These are phyloP conservation scores for Crotalus adamanteus DNA, from an alignment of 2,797 vertebrate species.

Conservation along the genomic window DNA sequence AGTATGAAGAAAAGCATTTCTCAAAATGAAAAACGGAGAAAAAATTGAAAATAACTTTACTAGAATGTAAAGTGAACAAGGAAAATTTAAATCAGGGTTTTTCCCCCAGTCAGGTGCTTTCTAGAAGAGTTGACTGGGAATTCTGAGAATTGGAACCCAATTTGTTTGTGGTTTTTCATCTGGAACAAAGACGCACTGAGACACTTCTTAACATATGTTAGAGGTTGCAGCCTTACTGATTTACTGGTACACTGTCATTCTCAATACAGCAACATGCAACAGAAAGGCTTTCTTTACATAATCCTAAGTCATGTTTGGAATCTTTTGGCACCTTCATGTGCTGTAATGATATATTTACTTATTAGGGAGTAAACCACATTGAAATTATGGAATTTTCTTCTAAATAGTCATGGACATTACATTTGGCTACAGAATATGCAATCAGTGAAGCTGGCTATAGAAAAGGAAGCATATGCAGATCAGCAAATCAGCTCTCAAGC, in stretches of 20 bases:
- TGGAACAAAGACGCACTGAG: not conserved
- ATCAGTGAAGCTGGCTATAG: not conserved
- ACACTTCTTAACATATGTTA: not conserved
- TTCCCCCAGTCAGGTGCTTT: not conserved
- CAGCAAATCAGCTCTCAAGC: not conserved
- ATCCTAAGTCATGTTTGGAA: not conserved
- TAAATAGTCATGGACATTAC: not conserved
- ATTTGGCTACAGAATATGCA: not conserved
- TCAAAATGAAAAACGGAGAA: not conserved
- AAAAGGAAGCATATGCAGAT: not conserved
- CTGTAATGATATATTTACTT: not conserved
- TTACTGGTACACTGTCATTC: not conserved
- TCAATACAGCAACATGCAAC: not conserved
- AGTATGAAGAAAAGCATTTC: not conserved
- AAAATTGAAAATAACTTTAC: not conserved
- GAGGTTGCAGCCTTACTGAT: not conserved
- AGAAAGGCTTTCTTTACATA: not conserved
- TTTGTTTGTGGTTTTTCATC: not conserved
- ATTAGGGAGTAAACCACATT: not conserved
- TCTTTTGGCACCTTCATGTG: not conserved
- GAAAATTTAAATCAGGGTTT: not conserved
- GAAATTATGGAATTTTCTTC: not conserved
- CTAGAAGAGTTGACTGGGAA: not conserved
- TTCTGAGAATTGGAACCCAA: not conserved
- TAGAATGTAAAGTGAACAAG: not conserved